A percentile compares a stretch with the other conserved stretches of the same genome.
These are phyloP conservation scores for Karalla daura DNA, from an alignment of 2,797 vertebrate genomes.

Conservation along the genomic window DNA sequence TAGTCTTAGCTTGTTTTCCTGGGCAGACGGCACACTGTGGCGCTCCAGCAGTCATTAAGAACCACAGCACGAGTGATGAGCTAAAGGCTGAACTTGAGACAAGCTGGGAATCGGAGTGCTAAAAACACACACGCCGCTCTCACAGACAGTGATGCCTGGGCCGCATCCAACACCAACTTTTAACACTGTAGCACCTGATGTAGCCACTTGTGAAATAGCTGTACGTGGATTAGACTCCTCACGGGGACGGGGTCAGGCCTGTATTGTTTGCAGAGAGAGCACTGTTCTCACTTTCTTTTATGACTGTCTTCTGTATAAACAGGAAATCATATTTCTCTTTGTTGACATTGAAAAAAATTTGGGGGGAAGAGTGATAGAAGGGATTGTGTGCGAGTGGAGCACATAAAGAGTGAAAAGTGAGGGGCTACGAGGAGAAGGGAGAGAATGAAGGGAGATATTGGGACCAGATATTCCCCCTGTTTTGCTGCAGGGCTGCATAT, in stretches of 20 bases:
- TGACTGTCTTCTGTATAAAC: conserved; percentile 63
- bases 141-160: conserved; percentile 27
- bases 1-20: conserved; percentile 69
- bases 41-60: conserved; percentile 62
- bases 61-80: conserved; percentile 65
- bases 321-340: conserved; percentile 67
- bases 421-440: conserved; percentile 12
- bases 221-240: background rate
- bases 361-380: conserved; percentile 12
- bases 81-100: conserved; percentile 53
- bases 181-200: conserved; percentile 32
- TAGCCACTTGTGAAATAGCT: conserved; percentile 25
- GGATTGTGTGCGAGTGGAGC: conserved; percentile 43
- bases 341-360: conserved; percentile 44
- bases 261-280: conserved; percentile 41
- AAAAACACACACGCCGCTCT: conserved; percentile 31
- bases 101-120: conserved; percentile 38
- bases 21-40: conserved; percentile 38
- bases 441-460: conserved; percentile 40
- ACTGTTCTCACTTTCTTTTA: conserved; percentile 47
- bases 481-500: conserved; percentile 43
- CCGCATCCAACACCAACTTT: conserved; percentile 22
- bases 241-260: conserved; percentile 19
- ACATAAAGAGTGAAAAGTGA: conserved; percentile 47
- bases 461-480: conserved; percentile 52